phyloP scores from a whole-genome alignment of 2,888 invertebrate species.

The Mimumesa dahlbomi region DNA sequence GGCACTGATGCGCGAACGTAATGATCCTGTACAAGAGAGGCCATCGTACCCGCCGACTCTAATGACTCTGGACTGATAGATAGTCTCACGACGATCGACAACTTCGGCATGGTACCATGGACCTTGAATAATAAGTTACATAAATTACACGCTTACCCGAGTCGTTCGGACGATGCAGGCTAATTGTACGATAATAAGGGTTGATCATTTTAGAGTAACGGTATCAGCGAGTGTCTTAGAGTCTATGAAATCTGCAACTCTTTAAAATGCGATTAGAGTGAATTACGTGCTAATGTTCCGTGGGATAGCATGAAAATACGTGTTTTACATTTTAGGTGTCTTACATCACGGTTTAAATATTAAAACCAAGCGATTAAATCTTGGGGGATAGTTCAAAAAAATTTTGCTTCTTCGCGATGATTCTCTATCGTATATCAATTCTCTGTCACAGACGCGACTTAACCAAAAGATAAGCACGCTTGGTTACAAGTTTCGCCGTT shows the following conservation, averaged over 20 bases:
- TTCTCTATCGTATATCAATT: no score
- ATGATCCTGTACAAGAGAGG: constrained; percentile 42
- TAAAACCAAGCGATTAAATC: no score
- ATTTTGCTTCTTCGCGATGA: no score
- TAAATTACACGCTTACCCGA: constrained; percentile 48
- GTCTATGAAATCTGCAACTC: neutral
- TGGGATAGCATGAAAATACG: no score
- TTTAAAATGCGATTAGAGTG: neutral
- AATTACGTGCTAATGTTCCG: no score
- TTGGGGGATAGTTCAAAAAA: no score
- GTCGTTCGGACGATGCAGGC: constrained; percentile 16
- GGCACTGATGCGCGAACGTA: constrained; percentile 48
- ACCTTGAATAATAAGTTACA: constrained; percentile 61
- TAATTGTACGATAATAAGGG: constrained; percentile 34
- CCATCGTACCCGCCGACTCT: constrained; percentile 44
- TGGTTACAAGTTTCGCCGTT: no score
- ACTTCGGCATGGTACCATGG: constrained; percentile 45
- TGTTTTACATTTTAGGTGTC: no score
- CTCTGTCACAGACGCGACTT: neutral
- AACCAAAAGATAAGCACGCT: neutral
- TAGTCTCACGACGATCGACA: constrained; percentile 56
- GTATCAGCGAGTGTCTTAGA: neutral
- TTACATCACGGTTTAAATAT: no score
- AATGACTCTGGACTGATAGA: constrained; percentile 59
- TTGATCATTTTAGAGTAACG: neutral